Conservation (phyloP, 64 coral and sea anemone genomes). For the Pocillopora damicornis region DNA sequence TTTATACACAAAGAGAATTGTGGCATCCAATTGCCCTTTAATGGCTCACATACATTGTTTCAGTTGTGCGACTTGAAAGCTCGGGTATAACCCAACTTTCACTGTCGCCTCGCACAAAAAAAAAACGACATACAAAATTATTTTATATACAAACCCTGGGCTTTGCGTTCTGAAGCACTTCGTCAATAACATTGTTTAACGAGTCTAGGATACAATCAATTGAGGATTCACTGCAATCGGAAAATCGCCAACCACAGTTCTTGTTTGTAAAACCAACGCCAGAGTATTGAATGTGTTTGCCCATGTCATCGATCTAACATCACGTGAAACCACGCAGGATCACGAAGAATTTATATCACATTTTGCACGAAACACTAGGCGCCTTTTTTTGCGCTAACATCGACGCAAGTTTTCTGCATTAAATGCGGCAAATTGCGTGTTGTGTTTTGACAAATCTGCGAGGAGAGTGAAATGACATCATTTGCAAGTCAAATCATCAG, state of each 20-base stretch:
- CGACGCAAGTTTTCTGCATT: background rate
- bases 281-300: constrained; percentile 6
- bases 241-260: constrained; percentile 23
- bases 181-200: constrained; percentile 41
- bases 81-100: constrained; percentile 1
- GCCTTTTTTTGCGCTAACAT: background rate
- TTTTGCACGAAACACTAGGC: background rate
- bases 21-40: background rate
- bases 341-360: background rate
- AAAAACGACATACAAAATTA: background rate
- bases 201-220: constrained; percentile 50
- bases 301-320: background rate
- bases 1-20: background rate
- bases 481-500: constrained; percentile 24
- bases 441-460: background rate
- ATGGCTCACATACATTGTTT: background rate
- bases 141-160: constrained; percentile 40
- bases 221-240: constrained; percentile 26
- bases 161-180: constrained; percentile 22
- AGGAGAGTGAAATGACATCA: background rate
- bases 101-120: background rate
- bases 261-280: constrained; percentile 1
- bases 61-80: background rate
- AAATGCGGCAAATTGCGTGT: background rate
- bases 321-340: background rate